A percentile compares a stretch with the other conserved stretches of the same genome.
Evolutionary conservation across 2,113 vertebrate genomes (phyloP).

Genomic region (Astur gentilis): DNA sequence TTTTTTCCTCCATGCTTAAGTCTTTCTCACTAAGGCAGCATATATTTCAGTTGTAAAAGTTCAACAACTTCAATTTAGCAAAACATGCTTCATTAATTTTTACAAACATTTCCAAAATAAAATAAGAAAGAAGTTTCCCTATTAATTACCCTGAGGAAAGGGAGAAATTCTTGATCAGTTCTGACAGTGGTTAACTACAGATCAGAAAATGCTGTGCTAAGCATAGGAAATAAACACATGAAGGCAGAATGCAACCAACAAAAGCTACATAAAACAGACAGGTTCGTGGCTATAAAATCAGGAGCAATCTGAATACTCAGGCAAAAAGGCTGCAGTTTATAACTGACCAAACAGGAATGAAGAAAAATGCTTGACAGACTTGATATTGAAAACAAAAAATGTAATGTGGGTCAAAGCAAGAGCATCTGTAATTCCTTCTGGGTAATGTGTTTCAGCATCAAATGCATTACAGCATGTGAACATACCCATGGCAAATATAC

Average conservation of each 20-base stretch:
- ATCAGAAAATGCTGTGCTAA: neutral
- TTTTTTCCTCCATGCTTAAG: neutral
- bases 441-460: neutral
- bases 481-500: neutral
- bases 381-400: neutral
- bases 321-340: neutral
- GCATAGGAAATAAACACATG: neutral
- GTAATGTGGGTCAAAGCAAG: neutral
- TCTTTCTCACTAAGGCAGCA: neutral
- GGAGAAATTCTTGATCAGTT: slow-evolving; percentile 9
- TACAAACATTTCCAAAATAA: slow-evolving; percentile 61
- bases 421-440: neutral
- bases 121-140: slow-evolving; percentile 15
- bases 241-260: neutral
- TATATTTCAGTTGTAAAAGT: slow-evolving; percentile 18
- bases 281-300: neutral
- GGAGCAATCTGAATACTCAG: neutral
- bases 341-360: neutral
- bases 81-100: slow-evolving; percentile 62
- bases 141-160: slow-evolving; percentile 21
- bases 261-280: neutral
- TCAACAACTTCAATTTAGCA: slow-evolving; percentile 33
- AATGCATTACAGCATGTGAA: neutral
- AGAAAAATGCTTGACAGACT: neutral
- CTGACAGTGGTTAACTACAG: slow-evolving; percentile 14